Percentiles rank a stretch among this genome's conserved stretches.
These are phyloP conservation scores for Chelidonichthys spinosus DNA, from an alignment of 2,797 vertebrate species.

Conservation along the genomic window DNA sequence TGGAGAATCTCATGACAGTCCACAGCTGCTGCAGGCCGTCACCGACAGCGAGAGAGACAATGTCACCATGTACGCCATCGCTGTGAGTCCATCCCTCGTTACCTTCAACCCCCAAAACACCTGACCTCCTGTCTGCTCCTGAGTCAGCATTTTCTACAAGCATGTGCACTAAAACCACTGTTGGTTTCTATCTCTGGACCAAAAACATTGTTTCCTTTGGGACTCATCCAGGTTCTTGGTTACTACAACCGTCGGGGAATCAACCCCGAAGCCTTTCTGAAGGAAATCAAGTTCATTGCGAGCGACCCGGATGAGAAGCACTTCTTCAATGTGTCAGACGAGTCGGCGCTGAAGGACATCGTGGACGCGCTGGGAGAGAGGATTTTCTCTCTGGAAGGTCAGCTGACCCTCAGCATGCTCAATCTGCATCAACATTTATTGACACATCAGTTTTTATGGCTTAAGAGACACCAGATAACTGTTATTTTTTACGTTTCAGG, in stretches of 20 bases:
- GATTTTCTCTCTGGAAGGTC: conserved; percentile 95
- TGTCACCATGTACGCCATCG: conserved; percentile 95
- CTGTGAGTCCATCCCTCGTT: conserved; percentile 83
- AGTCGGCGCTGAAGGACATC: conserved; percentile 94
- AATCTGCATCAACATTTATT: not conserved
- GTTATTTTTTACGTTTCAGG: no score
- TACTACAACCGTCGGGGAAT: conserved; percentile 96
- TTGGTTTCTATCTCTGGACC: not conserved
- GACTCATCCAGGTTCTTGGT: conserved; percentile 88
- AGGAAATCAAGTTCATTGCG: conserved; percentile 94
- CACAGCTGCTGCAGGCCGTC: conserved; percentile 90
- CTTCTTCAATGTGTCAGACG: conserved; percentile 95
- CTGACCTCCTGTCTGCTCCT: not conserved
- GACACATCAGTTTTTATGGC: not conserved
- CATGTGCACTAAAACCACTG: not conserved
- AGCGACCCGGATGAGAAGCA: conserved; percentile 95
- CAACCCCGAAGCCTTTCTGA: conserved; percentile 93
- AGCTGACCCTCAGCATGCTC: not conserved
- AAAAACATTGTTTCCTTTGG: not conserved
- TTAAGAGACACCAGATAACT: not conserved
- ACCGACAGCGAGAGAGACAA: conserved; percentile 91
- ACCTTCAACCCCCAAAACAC: not conserved
- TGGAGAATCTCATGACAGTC: conserved; percentile 96
- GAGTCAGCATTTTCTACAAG: not conserved
- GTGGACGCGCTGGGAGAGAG: conserved; percentile 94